Percentiles rank a stretch among this genome's conserved stretches.
These are phyloP conservation scores for Tragelaphus scriptus DNA, from an alignment of 2,113 vertebrate species.

Conservation along the genomic window DNA sequence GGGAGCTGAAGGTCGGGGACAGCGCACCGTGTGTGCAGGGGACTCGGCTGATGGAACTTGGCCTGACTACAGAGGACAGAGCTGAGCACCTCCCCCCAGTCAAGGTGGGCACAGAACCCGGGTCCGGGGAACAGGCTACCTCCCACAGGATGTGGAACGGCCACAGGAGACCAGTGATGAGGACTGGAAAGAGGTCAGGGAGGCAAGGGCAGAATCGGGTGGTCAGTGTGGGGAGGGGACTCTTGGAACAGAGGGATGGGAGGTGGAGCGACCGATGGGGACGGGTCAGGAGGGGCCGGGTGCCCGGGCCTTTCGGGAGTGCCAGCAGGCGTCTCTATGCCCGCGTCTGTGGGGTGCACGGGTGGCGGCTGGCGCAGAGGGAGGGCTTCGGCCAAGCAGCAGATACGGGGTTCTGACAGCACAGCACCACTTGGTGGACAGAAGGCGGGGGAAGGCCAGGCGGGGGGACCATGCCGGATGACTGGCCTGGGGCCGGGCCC, in stretches of 20 bases:
- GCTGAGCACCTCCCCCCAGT: no score
- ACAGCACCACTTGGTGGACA: not conserved
- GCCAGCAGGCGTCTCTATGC: not conserved
- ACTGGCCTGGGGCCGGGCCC: not conserved
- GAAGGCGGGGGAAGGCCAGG: not conserved
- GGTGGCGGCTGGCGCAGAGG: rapidly evolving
- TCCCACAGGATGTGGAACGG: rapidly evolving
- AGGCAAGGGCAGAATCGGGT: not conserved
- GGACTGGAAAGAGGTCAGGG: not conserved
- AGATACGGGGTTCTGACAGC: not conserved
- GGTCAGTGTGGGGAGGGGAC: not conserved
- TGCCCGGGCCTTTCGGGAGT: not conserved
- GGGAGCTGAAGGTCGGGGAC: not conserved
- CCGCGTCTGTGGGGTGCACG: not conserved
- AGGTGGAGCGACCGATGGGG: rapidly evolving
- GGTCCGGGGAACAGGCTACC: not conserved
- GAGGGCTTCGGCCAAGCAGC: not conserved
- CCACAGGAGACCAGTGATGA: not conserved
- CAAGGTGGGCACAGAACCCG: not conserved
- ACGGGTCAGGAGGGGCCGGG: not conserved
- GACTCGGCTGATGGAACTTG: not conserved
- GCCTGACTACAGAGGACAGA: not conserved
- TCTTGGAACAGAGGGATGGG: not conserved
- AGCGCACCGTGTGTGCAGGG: not conserved
- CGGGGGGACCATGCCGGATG: not conserved